Evolutionary conservation across 2,888 invertebrate species (phyloP), one percentile per base, ranked within the genome.

Genomic region (Drosophila mulleri): DNA sequence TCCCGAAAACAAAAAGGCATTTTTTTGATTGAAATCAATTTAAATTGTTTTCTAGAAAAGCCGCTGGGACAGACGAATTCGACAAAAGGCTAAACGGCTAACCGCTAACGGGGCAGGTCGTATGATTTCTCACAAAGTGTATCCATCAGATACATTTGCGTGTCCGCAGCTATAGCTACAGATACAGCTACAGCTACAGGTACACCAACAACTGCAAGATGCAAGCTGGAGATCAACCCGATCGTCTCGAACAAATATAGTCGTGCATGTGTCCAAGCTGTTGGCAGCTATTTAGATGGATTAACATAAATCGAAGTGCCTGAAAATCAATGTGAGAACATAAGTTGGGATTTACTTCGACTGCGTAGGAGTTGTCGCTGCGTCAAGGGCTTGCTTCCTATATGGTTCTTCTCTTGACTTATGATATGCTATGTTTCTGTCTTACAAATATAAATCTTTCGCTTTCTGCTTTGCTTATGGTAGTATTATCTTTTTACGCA

Each of bases 11-110:
- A 90, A 89, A 87, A 87, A 82, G 87, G 79, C 68, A 77, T 70
- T 75, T 83, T 29, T 89, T 89, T 88, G 88, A 89, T 90, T 90
- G 90, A 88, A 88, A 88, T 88, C 88, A 88, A 90, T 88, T 91
- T 90, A 86, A 90, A 90, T 90, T 90, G 91, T 86, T 90, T 90
- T 91, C 89, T 80, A 88, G 90, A 91, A 89, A 89, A 81, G 78
- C 78, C 80, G 75, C 60, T 72, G 72, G 67, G 65, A 80, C 78
- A 67, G 66, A 71, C 81, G 56, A 61, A 54, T 58, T 66, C 66
- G 57, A 84, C 75, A 77, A 86, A 86, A 67, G 78, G 75, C 77
- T 66, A 71, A 83, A 71, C 63, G 66, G 58, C 74, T 45, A 65
- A 65, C 54, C 57, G 56, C 20, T 50, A 70, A 48, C 52, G 71